phyloP scores from a whole-genome alignment of 53 echinoderm and acorn worm species.

The Mesocentrotus franciscanus region DNA sequence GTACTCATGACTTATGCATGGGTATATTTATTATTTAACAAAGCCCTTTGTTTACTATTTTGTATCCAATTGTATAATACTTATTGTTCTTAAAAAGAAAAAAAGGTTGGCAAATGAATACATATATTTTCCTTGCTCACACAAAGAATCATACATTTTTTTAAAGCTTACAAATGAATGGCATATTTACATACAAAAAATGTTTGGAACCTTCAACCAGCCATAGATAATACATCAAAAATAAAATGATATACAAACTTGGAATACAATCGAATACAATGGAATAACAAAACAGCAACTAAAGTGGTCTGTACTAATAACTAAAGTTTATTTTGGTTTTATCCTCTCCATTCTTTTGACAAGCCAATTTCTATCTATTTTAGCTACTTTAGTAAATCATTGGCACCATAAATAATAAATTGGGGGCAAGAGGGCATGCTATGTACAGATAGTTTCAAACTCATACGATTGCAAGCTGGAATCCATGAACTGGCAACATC shows the following conservation, averaged over 20 bases:
- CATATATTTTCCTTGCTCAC: neutral
- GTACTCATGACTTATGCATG: neutral
- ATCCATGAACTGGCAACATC: neutral
- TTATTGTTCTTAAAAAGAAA: neutral
- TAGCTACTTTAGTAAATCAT: neutral
- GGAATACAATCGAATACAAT: neutral
- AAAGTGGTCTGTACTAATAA: neutral
- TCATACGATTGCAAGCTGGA: neutral
- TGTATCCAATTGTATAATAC: neutral
- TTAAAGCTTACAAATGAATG: neutral
- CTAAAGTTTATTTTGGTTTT: neutral
- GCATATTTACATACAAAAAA: neutral
- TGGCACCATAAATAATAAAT: neutral
- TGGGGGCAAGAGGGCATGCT: neutral
- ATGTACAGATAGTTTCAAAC: neutral
- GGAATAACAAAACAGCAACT: neutral
- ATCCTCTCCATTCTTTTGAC: neutral
- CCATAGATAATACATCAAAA: neutral
- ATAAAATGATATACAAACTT: neutral
- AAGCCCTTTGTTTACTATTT: neutral
- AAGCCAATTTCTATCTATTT: neutral
- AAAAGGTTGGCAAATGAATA: neutral
- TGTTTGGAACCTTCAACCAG: constrained; percentile 28
- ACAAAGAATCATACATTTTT: neutral
- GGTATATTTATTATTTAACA: neutral